Evolutionary conservation across 2,113 vertebrate species (phyloP).

Genomic region (Chaenogobius annularis): DNA sequence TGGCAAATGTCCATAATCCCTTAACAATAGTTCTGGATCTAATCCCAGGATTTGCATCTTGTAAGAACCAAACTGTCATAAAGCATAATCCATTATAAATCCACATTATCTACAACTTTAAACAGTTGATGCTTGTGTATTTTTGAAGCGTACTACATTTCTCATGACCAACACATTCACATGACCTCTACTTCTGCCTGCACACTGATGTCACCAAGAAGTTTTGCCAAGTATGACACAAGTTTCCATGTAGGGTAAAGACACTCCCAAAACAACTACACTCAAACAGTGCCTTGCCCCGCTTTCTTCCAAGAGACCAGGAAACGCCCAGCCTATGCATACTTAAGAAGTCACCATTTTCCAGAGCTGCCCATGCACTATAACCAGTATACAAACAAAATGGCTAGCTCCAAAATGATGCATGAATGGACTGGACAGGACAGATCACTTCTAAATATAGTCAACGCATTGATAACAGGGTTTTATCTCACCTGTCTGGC

Average conservation of each 20-base stretch:
- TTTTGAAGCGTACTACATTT: conserved; percentile 3
- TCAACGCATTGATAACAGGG: neutral
- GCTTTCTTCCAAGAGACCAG: conserved; percentile 10
- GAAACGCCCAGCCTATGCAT: conserved; percentile 68
- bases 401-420: neutral
- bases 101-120: neutral
- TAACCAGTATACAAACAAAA: conserved; percentile 15
- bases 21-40: conserved; percentile 22
- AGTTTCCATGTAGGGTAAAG: conserved; percentile 61
- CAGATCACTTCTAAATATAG: neutral
- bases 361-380: conserved; percentile 27
- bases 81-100: neutral
- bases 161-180: conserved; percentile 19
- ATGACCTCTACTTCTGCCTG: conserved; percentile 38
- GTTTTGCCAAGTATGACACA: conserved; percentile 50
- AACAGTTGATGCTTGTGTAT: conserved; percentile 17
- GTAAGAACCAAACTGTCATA: neutral
- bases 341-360: conserved; percentile 45
- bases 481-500: conserved; percentile 83
- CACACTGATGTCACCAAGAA: conserved; percentile 57
- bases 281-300: neutral
- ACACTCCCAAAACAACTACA: conserved; percentile 60
- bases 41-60: conserved; percentile 12
- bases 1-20: conserved; percentile 56
- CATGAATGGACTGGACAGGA: neutral